Conservation (phyloP, 1,140 invertebrate species). For the Lanistes nyassanus region DNA sequence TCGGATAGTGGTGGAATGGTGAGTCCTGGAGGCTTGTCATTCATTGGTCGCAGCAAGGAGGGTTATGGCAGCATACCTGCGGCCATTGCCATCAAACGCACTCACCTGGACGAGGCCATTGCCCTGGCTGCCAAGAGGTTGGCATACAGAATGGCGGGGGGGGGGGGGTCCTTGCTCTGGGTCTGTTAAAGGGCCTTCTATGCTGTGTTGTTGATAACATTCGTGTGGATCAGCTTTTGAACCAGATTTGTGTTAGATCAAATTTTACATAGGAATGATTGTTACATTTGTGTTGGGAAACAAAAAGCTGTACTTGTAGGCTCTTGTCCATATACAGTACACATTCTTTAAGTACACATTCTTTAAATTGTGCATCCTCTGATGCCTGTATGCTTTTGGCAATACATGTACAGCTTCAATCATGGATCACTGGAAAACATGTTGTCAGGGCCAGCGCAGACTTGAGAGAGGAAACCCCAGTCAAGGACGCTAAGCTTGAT, state of each 20-base stretch:
- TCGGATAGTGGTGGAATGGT: conserved; percentile 54
- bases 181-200: too few relatives aligned
- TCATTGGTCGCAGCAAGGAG: conserved; percentile 55
- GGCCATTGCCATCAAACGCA: conserved; percentile 56
- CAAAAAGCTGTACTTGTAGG: not conserved
- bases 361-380: not conserved
- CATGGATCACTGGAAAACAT: too few relatives aligned
- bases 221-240: too few relatives aligned
- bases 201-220: too few relatives aligned
- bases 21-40: conserved; percentile 55
- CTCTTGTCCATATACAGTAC: not conserved
- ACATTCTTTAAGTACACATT: not conserved
- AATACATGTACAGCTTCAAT: too few relatives aligned
- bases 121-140: conserved; percentile 57
- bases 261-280: not conserved
- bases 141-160: not conserved
- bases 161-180: not conserved
- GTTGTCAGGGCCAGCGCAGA: conserved; percentile 56
- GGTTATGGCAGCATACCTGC: conserved; percentile 52
- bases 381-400: too few relatives aligned
- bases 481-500: conserved; percentile 50
- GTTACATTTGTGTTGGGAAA: not conserved
- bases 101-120: conserved; percentile 54
- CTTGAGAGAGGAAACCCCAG: conserved; percentile 50
- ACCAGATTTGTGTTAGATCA: not conserved